Evolutionary conservation across 1,140 invertebrate species (phyloP).

Genomic region (Aphis craccivora): DNA sequence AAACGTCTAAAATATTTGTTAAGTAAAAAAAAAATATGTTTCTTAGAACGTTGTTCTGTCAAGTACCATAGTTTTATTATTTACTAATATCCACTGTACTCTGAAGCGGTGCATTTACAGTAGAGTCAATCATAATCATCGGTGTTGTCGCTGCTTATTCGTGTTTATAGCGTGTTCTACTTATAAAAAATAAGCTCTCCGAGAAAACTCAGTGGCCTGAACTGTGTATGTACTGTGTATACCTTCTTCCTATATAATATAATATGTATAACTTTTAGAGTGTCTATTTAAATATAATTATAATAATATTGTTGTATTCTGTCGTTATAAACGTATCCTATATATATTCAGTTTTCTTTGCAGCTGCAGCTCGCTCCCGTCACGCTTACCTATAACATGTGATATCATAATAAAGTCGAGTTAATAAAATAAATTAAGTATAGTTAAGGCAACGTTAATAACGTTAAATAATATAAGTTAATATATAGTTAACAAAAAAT

Average conservation of each 20-base stretch:
- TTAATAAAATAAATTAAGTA: no score
- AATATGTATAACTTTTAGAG: no score
- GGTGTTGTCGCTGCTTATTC: not conserved
- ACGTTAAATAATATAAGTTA: no score
- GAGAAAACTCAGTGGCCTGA: not conserved
- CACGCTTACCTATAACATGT: no score
- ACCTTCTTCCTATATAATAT: no score
- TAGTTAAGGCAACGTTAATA: no score
- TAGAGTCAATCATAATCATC: not conserved
- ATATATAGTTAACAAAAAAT: no score
- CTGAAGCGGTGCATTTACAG: not conserved
- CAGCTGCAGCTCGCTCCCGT: not conserved
- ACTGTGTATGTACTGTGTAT: not conserved
- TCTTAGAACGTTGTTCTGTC: not conserved
- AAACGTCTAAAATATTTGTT: not conserved
- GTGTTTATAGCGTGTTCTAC: not conserved
- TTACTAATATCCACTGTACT: not conserved
- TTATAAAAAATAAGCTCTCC: not conserved
- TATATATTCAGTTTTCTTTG: not conserved
- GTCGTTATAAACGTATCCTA: not conserved
- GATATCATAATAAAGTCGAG: no score
- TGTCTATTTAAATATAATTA: no score
- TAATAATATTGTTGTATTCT: not conserved
- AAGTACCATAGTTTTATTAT: not conserved
- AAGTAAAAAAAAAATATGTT: not conserved